Conservation (phyloP, 2,113 vertebrate genomes). For the Tachycineta bicolor region DNA sequence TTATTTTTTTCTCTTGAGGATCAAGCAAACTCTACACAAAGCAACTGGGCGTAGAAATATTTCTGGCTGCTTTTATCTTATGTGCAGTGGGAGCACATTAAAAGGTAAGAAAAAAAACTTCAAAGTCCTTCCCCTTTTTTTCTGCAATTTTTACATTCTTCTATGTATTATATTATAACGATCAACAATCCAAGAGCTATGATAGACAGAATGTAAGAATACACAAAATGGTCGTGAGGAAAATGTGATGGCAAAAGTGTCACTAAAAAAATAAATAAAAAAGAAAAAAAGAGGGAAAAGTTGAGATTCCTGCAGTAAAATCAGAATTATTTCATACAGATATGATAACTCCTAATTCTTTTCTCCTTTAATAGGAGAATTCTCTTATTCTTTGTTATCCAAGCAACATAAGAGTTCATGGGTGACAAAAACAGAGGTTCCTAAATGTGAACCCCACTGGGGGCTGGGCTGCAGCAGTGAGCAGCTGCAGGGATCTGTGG, state of each 20-base stretch:
- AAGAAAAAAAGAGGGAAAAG: rapidly evolving
- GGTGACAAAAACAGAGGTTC: background rate
- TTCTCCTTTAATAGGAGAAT: background rate
- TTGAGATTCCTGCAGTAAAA: background rate
- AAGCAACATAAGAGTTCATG: background rate
- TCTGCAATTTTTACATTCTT: background rate
- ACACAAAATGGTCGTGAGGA: background rate
- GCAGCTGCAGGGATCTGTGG: background rate
- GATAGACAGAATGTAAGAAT: background rate
- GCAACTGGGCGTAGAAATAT: background rate
- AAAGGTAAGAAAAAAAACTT: constrained; percentile 3
- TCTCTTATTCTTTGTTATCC: background rate
- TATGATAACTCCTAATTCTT: rapidly evolving
- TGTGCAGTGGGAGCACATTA: background rate
- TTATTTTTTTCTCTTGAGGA: background rate
- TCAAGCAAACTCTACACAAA: background rate
- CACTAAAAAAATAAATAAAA: no score
- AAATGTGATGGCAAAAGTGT: background rate
- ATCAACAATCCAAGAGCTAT: background rate
- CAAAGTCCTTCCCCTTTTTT: background rate
- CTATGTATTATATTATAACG: background rate
- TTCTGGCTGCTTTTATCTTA: constrained; percentile 35
- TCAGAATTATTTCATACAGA: background rate
- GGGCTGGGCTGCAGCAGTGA: background rate
- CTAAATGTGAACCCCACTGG: background rate